Conservation (phyloP, 2,888 invertebrate species). For the Epistrophe eligans region DNA sequence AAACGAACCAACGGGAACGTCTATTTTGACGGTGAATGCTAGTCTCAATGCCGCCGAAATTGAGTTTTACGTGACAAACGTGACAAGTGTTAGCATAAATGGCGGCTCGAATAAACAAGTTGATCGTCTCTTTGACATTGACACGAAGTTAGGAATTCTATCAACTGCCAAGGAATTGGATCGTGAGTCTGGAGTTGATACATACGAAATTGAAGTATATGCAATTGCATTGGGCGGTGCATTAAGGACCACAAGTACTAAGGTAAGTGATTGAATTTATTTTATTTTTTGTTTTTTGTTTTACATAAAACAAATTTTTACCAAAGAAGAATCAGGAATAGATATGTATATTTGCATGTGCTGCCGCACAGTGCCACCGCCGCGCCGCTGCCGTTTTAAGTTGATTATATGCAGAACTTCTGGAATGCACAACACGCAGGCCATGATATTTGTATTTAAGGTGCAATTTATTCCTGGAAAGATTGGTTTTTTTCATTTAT, state of each 20-base stretch:
- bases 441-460: not conserved
- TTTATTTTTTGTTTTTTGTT: not conserved
- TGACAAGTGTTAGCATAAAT: slow-evolving; percentile 84
- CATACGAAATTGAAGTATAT: slow-evolving; percentile 93
- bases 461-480: slow-evolving; percentile 34
- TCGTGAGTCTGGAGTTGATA: slow-evolving; percentile 92
- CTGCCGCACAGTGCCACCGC: no score
- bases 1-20: slow-evolving; percentile 94
- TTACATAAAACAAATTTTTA: not conserved
- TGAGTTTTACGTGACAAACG: slow-evolving; percentile 96
- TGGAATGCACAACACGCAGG: slow-evolving; percentile 45
- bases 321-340: not conserved
- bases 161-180: slow-evolving; percentile 93
- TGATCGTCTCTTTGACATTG: slow-evolving; percentile 95
- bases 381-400: not conserved
- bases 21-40: slow-evolving; percentile 92
- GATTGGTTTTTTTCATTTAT: slow-evolving; percentile 29
- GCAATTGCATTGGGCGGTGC: slow-evolving; percentile 90
- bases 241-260: slow-evolving; percentile 91
- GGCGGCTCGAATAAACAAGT: slow-evolving; percentile 86
- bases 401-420: slow-evolving; percentile 35
- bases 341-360: slow-evolving; percentile 47
- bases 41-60: slow-evolving; percentile 88
- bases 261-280: slow-evolving; percentile 87
- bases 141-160: slow-evolving; percentile 93